A percentile compares a stretch with the other conserved stretches of the same genome.
These are phyloP conservation scores for Nymphalis c-album DNA, from an alignment of 2,888 invertebrate species.

Conservation along the genomic window DNA sequence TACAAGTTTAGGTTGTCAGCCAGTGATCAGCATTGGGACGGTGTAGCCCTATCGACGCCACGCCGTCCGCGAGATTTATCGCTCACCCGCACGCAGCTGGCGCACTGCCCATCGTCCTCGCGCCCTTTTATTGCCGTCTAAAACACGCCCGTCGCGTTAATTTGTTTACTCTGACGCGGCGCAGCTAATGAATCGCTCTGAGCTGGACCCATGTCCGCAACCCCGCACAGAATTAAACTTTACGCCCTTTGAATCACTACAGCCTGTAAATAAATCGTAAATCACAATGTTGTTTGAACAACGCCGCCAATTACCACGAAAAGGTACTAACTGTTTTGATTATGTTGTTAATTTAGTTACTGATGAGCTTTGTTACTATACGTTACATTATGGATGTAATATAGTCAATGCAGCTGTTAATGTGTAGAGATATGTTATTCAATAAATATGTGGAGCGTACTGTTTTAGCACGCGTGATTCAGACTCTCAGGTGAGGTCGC, in stretches of 20 bases:
- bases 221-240: conserved; percentile 67
- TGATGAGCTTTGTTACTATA: not conserved
- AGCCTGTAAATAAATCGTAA: conserved; percentile 72
- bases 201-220: conserved; percentile 72
- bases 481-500: conserved; percentile 79
- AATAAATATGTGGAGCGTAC: conserved; percentile 69
- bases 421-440: conserved; percentile 48
- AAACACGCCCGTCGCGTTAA: conserved; percentile 77
- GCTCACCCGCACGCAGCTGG: conserved; percentile 72
- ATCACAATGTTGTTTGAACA: conserved; percentile 50
- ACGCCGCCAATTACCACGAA: conserved; percentile 19
- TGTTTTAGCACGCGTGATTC: conserved; percentile 77
- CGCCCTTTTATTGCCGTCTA: conserved; percentile 77
- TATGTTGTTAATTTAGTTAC: conserved; percentile 11
- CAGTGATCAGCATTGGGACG: conserved; percentile 32
- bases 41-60: conserved; percentile 44
- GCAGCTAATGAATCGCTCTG: conserved; percentile 78
- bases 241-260: conserved; percentile 72
- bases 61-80: conserved; percentile 64
- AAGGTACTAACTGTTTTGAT: conserved; percentile 20
- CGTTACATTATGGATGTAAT: not conserved
- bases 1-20: conserved; percentile 39
- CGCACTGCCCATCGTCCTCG: conserved; percentile 68
- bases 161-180: conserved; percentile 79
- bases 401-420: conserved; percentile 1